Evolutionary conservation across 2,113 vertebrate genomes (phyloP).

Genomic region (Oryzias curvinotus): DNA sequence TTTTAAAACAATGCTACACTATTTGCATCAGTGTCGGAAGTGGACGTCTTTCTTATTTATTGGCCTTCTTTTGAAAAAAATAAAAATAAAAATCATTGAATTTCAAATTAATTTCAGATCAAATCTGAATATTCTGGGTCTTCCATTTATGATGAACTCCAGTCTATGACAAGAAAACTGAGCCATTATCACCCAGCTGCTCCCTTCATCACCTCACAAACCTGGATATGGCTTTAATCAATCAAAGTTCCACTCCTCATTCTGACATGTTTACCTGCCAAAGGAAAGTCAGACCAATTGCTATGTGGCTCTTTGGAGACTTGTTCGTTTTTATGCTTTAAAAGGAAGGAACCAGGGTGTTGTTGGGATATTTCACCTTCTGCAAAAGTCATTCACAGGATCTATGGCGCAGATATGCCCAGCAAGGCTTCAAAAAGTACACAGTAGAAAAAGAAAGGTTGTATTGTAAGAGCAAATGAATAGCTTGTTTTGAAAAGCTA

Average conservation of each 20-base stretch:
- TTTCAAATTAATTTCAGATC: too few relatives aligned
- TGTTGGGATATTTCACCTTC: conserved; percentile 54
- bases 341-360: conserved; percentile 52
- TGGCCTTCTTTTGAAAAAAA: neutral
- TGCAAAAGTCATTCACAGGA: conserved; percentile 65
- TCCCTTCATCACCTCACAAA: conserved; percentile 13
- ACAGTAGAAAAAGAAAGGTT: conserved; percentile 29
- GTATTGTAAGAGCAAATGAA: conserved; percentile 57
- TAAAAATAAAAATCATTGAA: neutral
- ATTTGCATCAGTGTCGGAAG: too few relatives aligned
- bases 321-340: conserved; percentile 55
- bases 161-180: neutral
- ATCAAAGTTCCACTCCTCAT: conserved; percentile 20
- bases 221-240: conserved; percentile 32
- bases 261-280: conserved; percentile 21
- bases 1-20: too few relatives aligned
- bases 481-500: conserved; percentile 66
- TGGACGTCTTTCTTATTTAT: too few relatives aligned
- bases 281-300: conserved; percentile 45
- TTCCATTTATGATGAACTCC: neutral
- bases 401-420: conserved; percentile 18
- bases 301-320: conserved; percentile 50
- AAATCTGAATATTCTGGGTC: neutral
- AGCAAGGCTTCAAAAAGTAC: conserved; percentile 28
- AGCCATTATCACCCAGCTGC: conserved; percentile 26